A percentile compares a stretch with the other conserved stretches of the same genome.
phyloP scores from a whole-genome alignment of 2,113 vertebrate species.

The Cyrtonyx montezumae region DNA sequence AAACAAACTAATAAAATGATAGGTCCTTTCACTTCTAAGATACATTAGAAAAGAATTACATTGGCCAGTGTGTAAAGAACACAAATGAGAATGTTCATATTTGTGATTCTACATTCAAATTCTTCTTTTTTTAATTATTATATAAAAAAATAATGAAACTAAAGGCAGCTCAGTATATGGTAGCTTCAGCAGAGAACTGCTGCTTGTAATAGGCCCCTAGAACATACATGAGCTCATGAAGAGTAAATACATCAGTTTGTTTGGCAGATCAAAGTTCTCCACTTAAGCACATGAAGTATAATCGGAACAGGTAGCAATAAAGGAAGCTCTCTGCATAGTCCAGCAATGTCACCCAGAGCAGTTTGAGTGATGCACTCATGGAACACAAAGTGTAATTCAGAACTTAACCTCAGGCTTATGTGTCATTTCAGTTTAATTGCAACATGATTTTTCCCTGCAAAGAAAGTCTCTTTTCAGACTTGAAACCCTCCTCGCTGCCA shows the following conservation, averaged over 20 bases:
- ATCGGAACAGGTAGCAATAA: not conserved
- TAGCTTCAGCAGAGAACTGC: not conserved
- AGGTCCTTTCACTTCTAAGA: not conserved
- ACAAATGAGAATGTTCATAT: not conserved
- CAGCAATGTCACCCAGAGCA: not conserved
- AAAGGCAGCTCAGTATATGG: not conserved
- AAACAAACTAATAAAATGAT: not conserved
- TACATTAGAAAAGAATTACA: not conserved
- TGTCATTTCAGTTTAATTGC: not conserved
- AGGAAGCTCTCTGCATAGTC: not conserved
- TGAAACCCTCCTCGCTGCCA: not conserved
- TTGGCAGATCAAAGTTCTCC: constrained; percentile 23
- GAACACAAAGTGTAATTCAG: not conserved
- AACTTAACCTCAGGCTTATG: not conserved
- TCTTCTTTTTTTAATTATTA: not conserved
- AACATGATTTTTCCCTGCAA: not conserved
- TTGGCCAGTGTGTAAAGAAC: not conserved
- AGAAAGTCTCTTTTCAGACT: not conserved
- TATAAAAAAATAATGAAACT: not conserved
- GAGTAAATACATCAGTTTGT: not conserved
- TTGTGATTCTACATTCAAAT: not conserved
- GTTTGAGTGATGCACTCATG: not conserved
- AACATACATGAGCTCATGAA: not conserved
- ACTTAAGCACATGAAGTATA: not conserved
- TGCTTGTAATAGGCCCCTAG: not conserved